A percentile compares a stretch with the other conserved stretches of the same genome.
phyloP scores from a whole-genome alignment of 1,140 invertebrate species.

The Aplysia californica region DNA sequence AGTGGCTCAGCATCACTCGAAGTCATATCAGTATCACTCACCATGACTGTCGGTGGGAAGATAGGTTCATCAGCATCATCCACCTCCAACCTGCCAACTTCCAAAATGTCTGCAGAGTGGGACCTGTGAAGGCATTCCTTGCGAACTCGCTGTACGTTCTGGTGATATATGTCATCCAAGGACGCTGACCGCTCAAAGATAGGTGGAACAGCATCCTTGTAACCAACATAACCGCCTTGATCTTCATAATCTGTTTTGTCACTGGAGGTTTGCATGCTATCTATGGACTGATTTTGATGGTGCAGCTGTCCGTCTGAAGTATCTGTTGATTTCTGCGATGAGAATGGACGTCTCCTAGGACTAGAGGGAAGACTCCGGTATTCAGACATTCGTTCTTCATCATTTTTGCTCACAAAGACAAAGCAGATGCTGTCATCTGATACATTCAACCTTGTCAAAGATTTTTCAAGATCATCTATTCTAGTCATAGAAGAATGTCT shows the following conservation, averaged over 20 bases:
- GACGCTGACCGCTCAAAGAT: constrained; percentile 29
- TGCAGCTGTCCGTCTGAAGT: constrained; percentile 17
- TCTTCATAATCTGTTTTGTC: neutral
- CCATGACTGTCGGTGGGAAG: constrained; percentile 44
- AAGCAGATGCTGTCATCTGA: constrained; percentile 57
- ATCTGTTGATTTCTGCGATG: neutral
- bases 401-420: constrained; percentile 25
- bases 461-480: neutral
- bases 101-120: constrained; percentile 48
- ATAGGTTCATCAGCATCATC: constrained; percentile 42
- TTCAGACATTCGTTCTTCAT: neutral
- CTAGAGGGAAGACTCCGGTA: neutral
- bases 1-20: too few species aligned
- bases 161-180: constrained; percentile 19
- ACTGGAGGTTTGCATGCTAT: constrained; percentile 18
- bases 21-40: neutral
- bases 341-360: neutral
- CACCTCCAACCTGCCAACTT: constrained; percentile 26
- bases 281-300: constrained; percentile 18
- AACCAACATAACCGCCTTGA: neutral
- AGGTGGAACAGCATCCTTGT: constrained; percentile 1
- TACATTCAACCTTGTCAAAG: neutral
- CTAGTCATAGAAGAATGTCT: neutral
- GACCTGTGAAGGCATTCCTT: constrained; percentile 38
- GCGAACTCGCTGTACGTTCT: neutral